A percentile compares a stretch with the other conserved stretches of the same genome.
Evolutionary conservation across 2,888 invertebrate species (phyloP).

Genomic region (Drosophila gaucha): DNA sequence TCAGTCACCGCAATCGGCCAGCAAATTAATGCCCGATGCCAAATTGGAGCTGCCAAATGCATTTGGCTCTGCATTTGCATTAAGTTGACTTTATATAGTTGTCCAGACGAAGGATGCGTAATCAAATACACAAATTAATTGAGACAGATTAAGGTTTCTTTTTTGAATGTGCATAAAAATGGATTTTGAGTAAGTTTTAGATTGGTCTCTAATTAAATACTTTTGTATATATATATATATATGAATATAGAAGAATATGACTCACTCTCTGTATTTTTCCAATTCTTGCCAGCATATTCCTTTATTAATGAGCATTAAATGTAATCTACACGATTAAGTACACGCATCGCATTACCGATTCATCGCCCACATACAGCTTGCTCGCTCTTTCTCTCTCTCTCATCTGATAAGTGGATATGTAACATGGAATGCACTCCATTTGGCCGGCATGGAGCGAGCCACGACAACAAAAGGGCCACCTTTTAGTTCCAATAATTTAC

Average conservation of each 20-base stretch:
- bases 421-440: conserved; percentile 37
- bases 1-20: conserved; percentile 19
- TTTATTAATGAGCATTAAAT: conserved; percentile 16
- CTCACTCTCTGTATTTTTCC: too few relatives aligned
- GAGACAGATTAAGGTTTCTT: conserved; percentile 37
- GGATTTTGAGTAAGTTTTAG: too few relatives aligned
- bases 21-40: conserved; percentile 53
- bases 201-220: too few relatives aligned
- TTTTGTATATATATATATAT: too few relatives aligned
- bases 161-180: not conserved
- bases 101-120: conserved; percentile 31
- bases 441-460: conserved; percentile 26
- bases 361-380: conserved; percentile 41
- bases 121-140: conserved; percentile 54
- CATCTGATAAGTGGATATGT: conserved; percentile 35
- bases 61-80: conserved; percentile 44
- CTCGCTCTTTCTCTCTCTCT: not conserved
- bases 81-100: conserved; percentile 45
- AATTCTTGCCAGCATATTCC: not conserved
- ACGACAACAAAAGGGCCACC: conserved; percentile 70
- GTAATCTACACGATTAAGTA: conserved; percentile 10
- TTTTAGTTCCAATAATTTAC: conserved; percentile 80
- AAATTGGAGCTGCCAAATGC: conserved; percentile 58
- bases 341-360: conserved; percentile 17
- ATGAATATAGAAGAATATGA: too few relatives aligned